A percentile compares a stretch with the other conserved stretches of the same genome.
Evolutionary conservation across 2,888 invertebrate species (phyloP).

Genomic region (Empis stercorea): DNA sequence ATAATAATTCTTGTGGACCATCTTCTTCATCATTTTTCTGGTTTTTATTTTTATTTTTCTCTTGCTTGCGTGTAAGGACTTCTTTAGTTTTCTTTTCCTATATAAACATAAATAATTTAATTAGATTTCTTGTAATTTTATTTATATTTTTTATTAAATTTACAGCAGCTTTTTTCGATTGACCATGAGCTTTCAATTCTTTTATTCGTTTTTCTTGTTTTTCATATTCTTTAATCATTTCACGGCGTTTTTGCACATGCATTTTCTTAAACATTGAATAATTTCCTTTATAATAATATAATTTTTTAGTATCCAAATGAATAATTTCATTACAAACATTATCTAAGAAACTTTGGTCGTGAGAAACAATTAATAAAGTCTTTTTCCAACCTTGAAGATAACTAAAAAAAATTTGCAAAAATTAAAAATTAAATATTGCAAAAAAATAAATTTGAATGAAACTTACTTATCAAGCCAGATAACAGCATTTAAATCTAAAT

Average conservation of each 20-base stretch:
- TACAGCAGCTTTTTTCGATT: conserved; percentile 82
- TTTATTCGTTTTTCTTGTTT: conserved; percentile 95
- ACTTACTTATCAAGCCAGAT: conserved; percentile 97
- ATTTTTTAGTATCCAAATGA: conserved; percentile 86
- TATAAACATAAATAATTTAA: conserved; percentile 18
- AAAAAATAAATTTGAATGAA: too few relatives aligned
- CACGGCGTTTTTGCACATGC: conserved; percentile 89
- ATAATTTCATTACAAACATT: conserved; percentile 99
- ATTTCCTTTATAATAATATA: conserved; percentile 95
- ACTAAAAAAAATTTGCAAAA: conserved; percentile 34
- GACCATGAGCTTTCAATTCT: conserved; percentile 87
- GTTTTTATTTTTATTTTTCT: conserved; percentile 73
- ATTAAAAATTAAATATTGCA: neutral
- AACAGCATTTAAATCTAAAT: conserved; percentile 96
- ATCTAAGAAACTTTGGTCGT: conserved; percentile 99
- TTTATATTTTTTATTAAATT: neutral
- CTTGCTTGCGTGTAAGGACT: conserved; percentile 77
- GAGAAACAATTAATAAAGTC: conserved; percentile 93
- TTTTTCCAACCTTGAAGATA: conserved; percentile 99
- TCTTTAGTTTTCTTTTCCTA: conserved; percentile 87
- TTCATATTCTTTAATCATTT: conserved; percentile 93
- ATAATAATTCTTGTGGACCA: conserved; percentile 70
- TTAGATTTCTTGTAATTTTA: conserved; percentile 1
- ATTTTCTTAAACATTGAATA: conserved; percentile 98
- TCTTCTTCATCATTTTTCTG: conserved; percentile 67